Base-by-base conservation (phyloP, 2,113 vertebrate species). In the Sander lucioperca region DNA sequence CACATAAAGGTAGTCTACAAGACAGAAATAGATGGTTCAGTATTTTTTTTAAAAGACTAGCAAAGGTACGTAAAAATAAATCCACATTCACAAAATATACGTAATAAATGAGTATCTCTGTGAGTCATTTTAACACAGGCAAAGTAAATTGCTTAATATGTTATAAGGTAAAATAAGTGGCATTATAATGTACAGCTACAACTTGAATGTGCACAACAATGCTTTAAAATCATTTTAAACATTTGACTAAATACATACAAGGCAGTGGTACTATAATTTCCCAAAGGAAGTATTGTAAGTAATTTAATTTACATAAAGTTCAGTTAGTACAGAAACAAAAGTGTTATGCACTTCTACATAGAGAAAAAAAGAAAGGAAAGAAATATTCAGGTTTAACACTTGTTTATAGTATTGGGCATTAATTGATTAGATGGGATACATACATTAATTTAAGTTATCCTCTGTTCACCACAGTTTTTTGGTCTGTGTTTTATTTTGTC, bases 1-100 rank as follows among this genome's bases (percentile, higher is more conserved):
- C 64, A 95, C 91, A 68, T 89, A 94, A n/a, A 95, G 75, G 77
- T 86, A 89, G 56, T 94, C 94, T 95, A 25, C 27, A 76, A 65
- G 48, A 76, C 51, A 82, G 8, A 86, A 75, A 80, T 2, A 70
- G 18, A 63, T 4, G 5, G 2, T 67, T 71, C 3, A 27, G 19
- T 10, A 16, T 72, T 63, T n/a, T 67, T 61, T 3, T 21, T 53
- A 23, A 45, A 19, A 54, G 3, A 33, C 13, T 12, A 18, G 4
- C 0, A 21, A 62, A 65, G 16, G 27, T 15, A 23, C 0, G 39
- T 27, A 25, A 43, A 82, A 65, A 59, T 0, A 5, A 53, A 21
- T n/a, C 1, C 33, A 16, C 7, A 64, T 30, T 56, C 27, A 39
- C 16, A 47, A 69, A 47, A 57, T 25, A n/a, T 43, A 25, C 2